A percentile compares a stretch with the other conserved stretches of the same genome.
phyloP scores from a whole-genome alignment of 2,113 vertebrate genomes.

The Paedocypris sp. region DNA sequence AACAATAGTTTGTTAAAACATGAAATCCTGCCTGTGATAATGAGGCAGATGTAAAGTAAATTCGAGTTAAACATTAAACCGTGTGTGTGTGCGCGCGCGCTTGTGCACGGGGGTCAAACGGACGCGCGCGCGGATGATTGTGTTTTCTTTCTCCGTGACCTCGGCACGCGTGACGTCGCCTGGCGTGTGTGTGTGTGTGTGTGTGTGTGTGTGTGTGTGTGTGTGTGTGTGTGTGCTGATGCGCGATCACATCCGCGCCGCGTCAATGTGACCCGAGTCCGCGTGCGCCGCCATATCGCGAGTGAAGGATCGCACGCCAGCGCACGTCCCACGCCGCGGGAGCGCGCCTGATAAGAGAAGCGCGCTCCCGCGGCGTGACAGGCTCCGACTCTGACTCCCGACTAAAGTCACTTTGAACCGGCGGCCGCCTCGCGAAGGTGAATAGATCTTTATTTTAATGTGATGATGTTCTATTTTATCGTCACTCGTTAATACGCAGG shows the following conservation, averaged over 20 bases:
- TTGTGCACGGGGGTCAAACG: too few species aligned
- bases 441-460: neutral
- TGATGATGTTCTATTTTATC: too few species aligned
- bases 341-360: conserved; percentile 4
- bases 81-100: too few species aligned
- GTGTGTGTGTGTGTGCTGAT: neutral
- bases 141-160: too few species aligned
- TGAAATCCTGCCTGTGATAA: too few species aligned
- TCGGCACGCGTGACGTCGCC: too few species aligned
- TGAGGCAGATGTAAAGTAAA: too few species aligned
- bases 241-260: neutral
- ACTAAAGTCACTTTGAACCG: conserved; percentile 36
- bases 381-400: conserved; percentile 16
- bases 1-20: too few species aligned
- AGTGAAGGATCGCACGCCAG: conserved; percentile 43
- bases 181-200: neutral
- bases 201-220: neutral
- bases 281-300: conserved; percentile 55
- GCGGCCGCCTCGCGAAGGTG: conserved; percentile 18
- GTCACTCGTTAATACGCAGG: too few species aligned
- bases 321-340: too few species aligned
- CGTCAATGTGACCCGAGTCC: conserved; percentile 57
- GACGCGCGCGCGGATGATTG: too few species aligned
- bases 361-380: neutral
- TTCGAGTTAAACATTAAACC: too few species aligned